Base-by-base conservation (phyloP, 2,113 vertebrate genomes). In the Grus americana region DNA sequence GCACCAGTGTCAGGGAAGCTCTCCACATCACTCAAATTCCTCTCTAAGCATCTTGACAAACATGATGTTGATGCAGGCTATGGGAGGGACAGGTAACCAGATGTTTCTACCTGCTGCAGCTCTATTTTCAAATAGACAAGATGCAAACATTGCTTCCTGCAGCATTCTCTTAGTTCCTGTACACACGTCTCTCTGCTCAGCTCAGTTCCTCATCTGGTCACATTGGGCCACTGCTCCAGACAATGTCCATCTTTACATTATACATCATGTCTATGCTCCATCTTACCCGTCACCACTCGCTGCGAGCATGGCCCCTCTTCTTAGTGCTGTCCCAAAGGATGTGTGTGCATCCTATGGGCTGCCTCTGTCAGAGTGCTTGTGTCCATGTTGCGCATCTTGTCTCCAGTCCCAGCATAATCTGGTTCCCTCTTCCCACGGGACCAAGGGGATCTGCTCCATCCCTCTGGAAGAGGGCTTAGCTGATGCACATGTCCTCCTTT, bases 231-330 rank as follows among this genome's bases (percentile, higher is more conserved):
- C 38, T 59, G 44, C 66, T 79, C 36, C 49, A 86, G 42, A 66
- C 27, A 62, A 14, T 7, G 24, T 24, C 8, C 2, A 2, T 12
- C 62, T 38, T 49, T 49, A 59, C 9, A 15, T 58, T 20, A 36
- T 0, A 0, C 27, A 27, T 38, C 20, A 13, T 0, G 4, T 24
- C 52, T 13, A 1, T 57, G 47, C 40, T 78, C 24, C 10, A 2
- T 65, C 46, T 58, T 59, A 32, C 12, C 44, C 21, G 17, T 22
- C 14, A 6, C 12, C 27, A 34, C 15, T 5, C 4, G 1, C 34
- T 46, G 16, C 2, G 0, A 62, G 24, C 47, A 42, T 5, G 11
- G 79, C 17, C 27, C 29, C 19, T 50, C 46, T 73, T 24, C 75
- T 84, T 27, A 17, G 22, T 3, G 7, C 50, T 34, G 24, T 55